These are phyloP conservation scores for Agrotis puta DNA, from an alignment of 2,888 invertebrate genomes.

Conservation along the genomic window DNA sequence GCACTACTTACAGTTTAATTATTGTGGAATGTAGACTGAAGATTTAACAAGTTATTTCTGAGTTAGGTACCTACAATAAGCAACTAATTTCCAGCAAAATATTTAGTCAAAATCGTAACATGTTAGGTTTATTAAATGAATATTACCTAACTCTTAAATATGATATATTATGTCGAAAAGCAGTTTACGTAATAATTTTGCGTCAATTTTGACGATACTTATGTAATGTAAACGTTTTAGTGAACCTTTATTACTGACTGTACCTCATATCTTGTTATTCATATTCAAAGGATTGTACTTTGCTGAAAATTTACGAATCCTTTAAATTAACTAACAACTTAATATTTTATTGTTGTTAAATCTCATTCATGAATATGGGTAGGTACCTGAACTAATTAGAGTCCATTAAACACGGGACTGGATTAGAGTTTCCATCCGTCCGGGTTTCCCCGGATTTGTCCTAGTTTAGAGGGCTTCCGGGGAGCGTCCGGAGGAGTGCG, in stretches of 20 bases:
- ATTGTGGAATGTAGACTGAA: constrained; percentile 28
- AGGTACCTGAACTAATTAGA: not conserved
- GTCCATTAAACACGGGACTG: constrained; percentile 5
- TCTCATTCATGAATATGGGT: not conserved
- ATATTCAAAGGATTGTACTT: constrained; percentile 1
- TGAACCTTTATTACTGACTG: not conserved
- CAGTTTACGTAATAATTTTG: not conserved
- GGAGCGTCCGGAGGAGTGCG: too few species aligned
- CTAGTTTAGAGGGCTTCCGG: too few species aligned
- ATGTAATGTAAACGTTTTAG: not conserved
- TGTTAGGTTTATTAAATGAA: too few species aligned
- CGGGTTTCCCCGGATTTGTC: too few species aligned
- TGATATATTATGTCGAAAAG: not conserved
- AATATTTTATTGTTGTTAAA: not conserved
- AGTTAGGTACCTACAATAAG: not conserved
- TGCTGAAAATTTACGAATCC: not conserved
- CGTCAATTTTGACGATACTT: not conserved
- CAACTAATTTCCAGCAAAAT: not conserved
- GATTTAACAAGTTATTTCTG: constrained; percentile 25
- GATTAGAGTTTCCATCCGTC: too few species aligned
- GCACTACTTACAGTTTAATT: constrained; percentile 32
- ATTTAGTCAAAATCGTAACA: not conserved
- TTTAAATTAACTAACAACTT: not conserved
- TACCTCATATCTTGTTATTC: not conserved
- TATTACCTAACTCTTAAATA: not conserved